Base-by-base conservation (phyloP, 2,888 invertebrate genomes). In the Stramonita haemastoma region DNA sequence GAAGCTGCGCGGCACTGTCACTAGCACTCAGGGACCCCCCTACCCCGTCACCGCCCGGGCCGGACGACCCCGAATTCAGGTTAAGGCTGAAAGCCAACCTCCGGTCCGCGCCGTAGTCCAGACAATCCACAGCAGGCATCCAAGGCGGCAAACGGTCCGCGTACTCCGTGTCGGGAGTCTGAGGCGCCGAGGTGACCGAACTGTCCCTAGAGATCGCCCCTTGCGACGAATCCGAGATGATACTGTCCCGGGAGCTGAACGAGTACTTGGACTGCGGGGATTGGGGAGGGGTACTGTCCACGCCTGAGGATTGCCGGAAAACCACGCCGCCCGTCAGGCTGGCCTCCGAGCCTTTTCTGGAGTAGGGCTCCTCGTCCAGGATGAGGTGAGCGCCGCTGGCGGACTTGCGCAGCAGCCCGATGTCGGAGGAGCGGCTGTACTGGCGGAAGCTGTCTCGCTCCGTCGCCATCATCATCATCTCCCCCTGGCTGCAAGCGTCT, bases 311-410 rank as follows among this genome's bases (percentile, higher is more conserved):
- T 70, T 92, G 91, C n/a, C 92, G 90, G 17, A 87, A 70, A 19
- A 73, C 85, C 87, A 81, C 84, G 77, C 46, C 70, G 36, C 29
- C 90, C 83, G 56, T 87, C 86, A 32, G 77, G 85, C 85, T 77
- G 83, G 17, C 70, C 70, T 84, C 79, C 34, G 46, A 87, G 83
- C 84, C 87, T 34, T 89, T 88, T 57, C 87, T 84, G 29, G 90
- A 91, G 87, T 88, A 86, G 87, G 90, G 89, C 32, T 92, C 92
- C 34, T 94, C 93, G 83, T 94, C 92, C 60, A 94, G 91, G 90
- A 92, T 94, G 87, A 95, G 91, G 91, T 94, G 94, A 87, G 93
- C 92, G 88, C 95, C 95, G 93, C 95, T 95, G 56, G 93, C 93
- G 19, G 95, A 95, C 90, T 95, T 95, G 22, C 93, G 90, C 29